A percentile compares a stretch with the other conserved stretches of the same genome.
These are phyloP conservation scores for Portunus trituberculatus DNA, from an alignment of 1,140 invertebrate genomes.

Conservation along the genomic window DNA sequence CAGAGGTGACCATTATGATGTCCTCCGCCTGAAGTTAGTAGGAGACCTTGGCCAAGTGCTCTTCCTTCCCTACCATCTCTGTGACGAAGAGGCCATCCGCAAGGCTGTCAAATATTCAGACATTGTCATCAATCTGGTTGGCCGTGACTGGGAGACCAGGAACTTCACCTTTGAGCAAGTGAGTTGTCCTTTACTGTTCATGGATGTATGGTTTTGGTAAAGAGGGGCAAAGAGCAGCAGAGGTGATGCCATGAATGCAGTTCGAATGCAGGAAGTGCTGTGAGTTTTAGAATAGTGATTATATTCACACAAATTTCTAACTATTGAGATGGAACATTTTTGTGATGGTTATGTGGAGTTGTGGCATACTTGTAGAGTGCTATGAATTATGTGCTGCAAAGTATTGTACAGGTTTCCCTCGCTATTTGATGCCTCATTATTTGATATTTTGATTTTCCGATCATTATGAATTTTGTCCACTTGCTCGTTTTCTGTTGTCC, in stretches of 20 bases:
- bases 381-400: too few species aligned
- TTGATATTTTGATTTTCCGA: too few species aligned
- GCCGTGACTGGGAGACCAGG: conserved; percentile 94
- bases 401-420: too few species aligned
- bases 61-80: conserved; percentile 91
- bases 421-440: too few species aligned
- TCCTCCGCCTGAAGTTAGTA: conserved; percentile 88
- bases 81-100: conserved; percentile 93
- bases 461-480: too few species aligned
- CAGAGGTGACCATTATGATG: conserved; percentile 91
- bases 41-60: conserved; percentile 98
- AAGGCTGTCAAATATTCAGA: conserved; percentile 97
- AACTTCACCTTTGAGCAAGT: conserved; percentile 90
- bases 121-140: conserved; percentile 97
- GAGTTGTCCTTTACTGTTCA: conserved; percentile 80
- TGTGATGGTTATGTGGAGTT: too few species aligned
- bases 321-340: too few species aligned
- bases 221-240: background rate
- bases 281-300: background rate
- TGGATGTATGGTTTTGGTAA: background rate
- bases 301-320: background rate
- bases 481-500: too few species aligned
- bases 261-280: background rate
- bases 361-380: too few species aligned
- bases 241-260: background rate